Evolutionary conservation across 1,140 invertebrate species (phyloP), one percentile per base, ranked within the genome.

Genomic region (Cyclargus thomasi): DNA sequence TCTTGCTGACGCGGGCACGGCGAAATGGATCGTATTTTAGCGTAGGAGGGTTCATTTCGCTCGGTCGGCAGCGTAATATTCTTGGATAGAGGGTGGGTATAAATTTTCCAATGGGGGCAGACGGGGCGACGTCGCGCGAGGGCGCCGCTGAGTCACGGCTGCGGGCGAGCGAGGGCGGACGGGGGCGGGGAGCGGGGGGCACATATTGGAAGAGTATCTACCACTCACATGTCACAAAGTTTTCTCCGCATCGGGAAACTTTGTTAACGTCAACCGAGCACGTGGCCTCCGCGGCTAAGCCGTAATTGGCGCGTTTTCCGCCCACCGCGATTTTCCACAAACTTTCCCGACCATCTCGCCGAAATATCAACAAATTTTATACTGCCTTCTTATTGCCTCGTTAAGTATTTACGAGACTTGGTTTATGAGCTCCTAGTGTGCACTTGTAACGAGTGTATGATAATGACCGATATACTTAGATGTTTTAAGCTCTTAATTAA

Each of bases 181-280:
- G 64, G 70, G 65, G 70, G 65, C 71, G 71, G 59, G 62, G 55
- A 36, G 65, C 63, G 78, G 75, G 70, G 57, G 67, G 74, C 78
- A 82, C 83, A 90, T 88, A 90, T 86, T 85, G 83, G 86, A 86
- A 86, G 65, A 66, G 82, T 90, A 86, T 85, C 80, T 83, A 86
- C 81, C 81, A 78, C 87, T 87, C 86, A 88, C 85, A 90, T 87
- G 87, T 88, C 86, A 88, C 86, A 85, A 90, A 90, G 85, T 88
- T 90, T 87, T 83, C 87, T 86, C 85, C 81, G 81, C 83, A 88
- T 88, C 83, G 80, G 74, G 79, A 88, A 90, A 90, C 86, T 90
- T 90, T 90, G 87, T 88, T 88, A 88, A 86, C 85, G 84, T 88
- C 85, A 90, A 80, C 78, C 73, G 87, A 88, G 78, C 87, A 90